Percentiles rank a stretch among this genome's conserved stretches.
These are phyloP conservation scores for Aromia moschata DNA, from an alignment of 2,888 invertebrate species.

Conservation along the genomic window DNA sequence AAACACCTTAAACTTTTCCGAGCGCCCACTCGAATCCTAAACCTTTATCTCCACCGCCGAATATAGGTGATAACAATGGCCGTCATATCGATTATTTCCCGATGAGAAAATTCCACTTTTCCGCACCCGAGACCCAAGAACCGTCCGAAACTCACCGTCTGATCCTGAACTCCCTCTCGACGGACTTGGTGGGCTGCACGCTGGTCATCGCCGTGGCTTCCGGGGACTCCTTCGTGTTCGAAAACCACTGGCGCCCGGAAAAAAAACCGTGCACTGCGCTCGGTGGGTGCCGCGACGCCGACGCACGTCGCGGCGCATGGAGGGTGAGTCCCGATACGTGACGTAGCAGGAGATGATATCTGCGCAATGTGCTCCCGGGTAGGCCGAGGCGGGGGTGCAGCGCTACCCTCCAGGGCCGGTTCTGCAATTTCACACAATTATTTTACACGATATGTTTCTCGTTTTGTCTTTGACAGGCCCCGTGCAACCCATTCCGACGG, in stretches of 20 bases:
- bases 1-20: too few species aligned
- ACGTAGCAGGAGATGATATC: slow-evolving; percentile 12
- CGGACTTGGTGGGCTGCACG: slow-evolving; percentile 46
- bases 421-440: too few species aligned
- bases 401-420: slow-evolving; percentile 2
- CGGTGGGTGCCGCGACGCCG: slow-evolving; percentile 21
- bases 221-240: too few species aligned
- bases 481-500: too few species aligned
- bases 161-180: slow-evolving; percentile 48
- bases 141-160: slow-evolving; percentile 36
- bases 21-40: too few species aligned
- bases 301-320: slow-evolving; percentile 35
- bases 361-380: slow-evolving; percentile 12
- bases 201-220: slow-evolving; percentile 50
- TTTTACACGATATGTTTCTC: too few species aligned
- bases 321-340: slow-evolving; percentile 26
- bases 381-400: slow-evolving; percentile 6
- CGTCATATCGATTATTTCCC: slow-evolving; percentile 31
- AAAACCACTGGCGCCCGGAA: slow-evolving; percentile 6
- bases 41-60: too few species aligned
- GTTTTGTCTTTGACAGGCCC: not conserved
- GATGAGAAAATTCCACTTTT: slow-evolving; percentile 17
- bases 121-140: not conserved
- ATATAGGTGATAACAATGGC: slow-evolving; percentile 32
- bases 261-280: slow-evolving; percentile 11